Conservation (phyloP, 2,888 invertebrate genomes). For the Zaprionus bogoriensis region DNA sequence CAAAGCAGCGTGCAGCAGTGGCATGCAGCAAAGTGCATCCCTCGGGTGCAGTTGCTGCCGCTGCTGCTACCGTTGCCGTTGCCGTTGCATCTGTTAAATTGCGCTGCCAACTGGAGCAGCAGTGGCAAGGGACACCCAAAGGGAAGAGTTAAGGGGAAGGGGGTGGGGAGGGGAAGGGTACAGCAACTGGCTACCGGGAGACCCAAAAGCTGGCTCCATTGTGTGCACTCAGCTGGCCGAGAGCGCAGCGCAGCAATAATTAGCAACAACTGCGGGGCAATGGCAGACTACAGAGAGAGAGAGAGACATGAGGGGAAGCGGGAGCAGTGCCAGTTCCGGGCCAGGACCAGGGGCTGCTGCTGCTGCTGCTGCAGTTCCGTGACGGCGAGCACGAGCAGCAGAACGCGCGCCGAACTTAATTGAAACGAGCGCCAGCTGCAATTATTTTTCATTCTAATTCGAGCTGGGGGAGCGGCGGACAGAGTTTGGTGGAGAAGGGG, state of each 20-base stretch:
- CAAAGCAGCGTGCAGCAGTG: constrained; percentile 8
- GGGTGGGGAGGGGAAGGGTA: too few relatives aligned
- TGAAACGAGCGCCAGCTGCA: constrained; percentile 71
- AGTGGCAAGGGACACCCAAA: too few relatives aligned
- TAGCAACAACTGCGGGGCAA: constrained; percentile 50
- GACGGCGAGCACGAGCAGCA: constrained; percentile 14
- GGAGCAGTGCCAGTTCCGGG: too few relatives aligned
- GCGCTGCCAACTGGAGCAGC: constrained; percentile 36
- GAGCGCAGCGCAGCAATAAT: constrained; percentile 57
- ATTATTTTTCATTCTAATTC: constrained; percentile 75
- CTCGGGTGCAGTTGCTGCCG: constrained; percentile 64
- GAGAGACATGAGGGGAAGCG: neutral
- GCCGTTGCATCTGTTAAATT: constrained; percentile 53
- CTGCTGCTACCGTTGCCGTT: too few relatives aligned
- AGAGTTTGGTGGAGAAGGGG: too few relatives aligned
- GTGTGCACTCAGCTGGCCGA: constrained; percentile 52
- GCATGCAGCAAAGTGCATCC: constrained; percentile 49
- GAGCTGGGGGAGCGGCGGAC: too few relatives aligned
- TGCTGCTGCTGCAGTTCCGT: constrained; percentile 32
- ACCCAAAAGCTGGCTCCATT: constrained; percentile 16
- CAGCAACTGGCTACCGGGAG: neutral
- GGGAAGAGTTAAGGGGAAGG: too few relatives aligned
- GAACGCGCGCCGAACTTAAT: constrained; percentile 55
- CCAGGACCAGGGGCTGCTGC: constrained; percentile 9
- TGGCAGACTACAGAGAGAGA: neutral